Conservation (phyloP, 2,113 vertebrate genomes). For the Gavia stellata region DNA sequence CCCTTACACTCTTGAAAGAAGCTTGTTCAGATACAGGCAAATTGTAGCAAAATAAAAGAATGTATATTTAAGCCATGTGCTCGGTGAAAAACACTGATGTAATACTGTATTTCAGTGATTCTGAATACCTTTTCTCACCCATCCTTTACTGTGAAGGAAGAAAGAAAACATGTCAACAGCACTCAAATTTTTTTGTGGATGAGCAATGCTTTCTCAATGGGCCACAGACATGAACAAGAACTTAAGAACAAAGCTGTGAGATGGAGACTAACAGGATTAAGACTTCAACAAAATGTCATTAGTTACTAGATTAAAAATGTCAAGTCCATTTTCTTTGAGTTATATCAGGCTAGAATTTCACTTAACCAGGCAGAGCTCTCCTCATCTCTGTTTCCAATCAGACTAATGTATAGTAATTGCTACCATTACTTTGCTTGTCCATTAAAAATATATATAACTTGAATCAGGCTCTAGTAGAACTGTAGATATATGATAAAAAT, state of each 20-base stretch:
- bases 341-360: background rate
- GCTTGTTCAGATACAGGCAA: background rate
- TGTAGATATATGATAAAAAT: background rate
- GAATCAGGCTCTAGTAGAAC: background rate
- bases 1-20: background rate
- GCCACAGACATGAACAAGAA: background rate
- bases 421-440: background rate
- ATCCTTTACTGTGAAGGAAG: background rate
- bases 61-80: background rate
- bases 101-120: background rate
- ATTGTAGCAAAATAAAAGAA: background rate
- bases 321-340: background rate
- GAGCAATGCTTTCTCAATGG: background rate
- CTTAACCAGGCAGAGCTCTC: background rate
- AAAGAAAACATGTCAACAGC: background rate
- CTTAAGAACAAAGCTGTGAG: background rate
- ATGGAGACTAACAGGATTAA: background rate
- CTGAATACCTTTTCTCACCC: background rate
- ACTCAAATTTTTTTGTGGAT: background rate
- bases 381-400: background rate
- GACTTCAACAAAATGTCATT: background rate
- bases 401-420: background rate
- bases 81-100: background rate
- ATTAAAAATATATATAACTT: background rate
- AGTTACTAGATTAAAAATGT: background rate